Base-by-base conservation (phyloP, 2,888 invertebrate species). In the Lissocephala sabroskyi region DNA sequence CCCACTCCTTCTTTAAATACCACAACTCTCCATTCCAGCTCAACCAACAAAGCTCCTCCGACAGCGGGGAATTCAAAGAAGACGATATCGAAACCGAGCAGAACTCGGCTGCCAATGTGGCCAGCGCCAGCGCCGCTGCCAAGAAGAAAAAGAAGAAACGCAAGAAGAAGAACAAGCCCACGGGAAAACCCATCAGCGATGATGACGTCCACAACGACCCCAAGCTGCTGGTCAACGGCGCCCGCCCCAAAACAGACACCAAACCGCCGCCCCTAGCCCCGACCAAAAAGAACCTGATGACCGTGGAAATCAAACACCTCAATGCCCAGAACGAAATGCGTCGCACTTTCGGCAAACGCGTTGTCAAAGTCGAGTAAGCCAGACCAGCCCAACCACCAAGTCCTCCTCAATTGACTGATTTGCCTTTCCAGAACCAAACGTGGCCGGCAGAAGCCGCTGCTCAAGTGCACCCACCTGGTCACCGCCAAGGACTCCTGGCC, bases 311-410 rank as follows among this genome's bases (percentile, higher is more conserved):
- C 56, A 91, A 91, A 76, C 87, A 92, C 81, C 85, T 94, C 16
- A 93, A 93, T 85, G 89, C 92, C 9, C 91, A 91, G 59, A 92
- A 92, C 85, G 94, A 94, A 85, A 86, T 94, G 79, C 91, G 91
- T 55, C 88, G 90, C 75, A 92, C 93, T 74, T 94, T 94, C 86
- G 94, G 94, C 16, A 90, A 91, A 14, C 90, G 90, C 82, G 91
- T 92, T 45, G 88, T 93, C 16, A 91, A 91, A 82, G 87, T 88
- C 45, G 91, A 92, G 80, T 84, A 75, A 74, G 77, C 59, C 1
- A 7, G 4, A 1, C 3, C 6, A n/a, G 7, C n/a, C n/a, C n/a
- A n/a, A n/a, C n/a, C n/a, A n/a, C n/a, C n/a, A n/a, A n/a, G n/a
- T n/a, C n/a, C n/a, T n/a, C n/a, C n/a, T n/a, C n/a, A n/a, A n/a